A percentile compares a stretch with the other conserved stretches of the same genome.
phyloP scores from a whole-genome alignment of 2,888 invertebrate species.

The Leptinotarsa rubiginosa region DNA sequence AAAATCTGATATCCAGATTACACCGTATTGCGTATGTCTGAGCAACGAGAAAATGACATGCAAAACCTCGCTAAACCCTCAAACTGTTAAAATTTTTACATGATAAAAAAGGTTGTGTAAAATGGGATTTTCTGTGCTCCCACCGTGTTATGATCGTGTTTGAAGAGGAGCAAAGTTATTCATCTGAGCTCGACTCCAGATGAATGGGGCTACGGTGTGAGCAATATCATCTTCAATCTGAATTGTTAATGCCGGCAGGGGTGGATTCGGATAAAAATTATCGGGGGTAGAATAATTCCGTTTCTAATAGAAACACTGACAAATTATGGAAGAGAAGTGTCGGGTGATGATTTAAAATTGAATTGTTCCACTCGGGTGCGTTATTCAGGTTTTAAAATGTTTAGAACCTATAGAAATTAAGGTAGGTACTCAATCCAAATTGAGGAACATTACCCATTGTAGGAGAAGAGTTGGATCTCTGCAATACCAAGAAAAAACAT shows the following conservation, averaged over 20 bases:
- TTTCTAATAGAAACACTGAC: conserved; percentile 14
- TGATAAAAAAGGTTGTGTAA: conserved; percentile 62
- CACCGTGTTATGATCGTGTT: conserved; percentile 61
- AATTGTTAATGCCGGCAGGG: conserved; percentile 63
- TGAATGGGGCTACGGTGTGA: conserved; percentile 33
- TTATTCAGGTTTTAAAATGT: too few relatives aligned
- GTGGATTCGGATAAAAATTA: conserved; percentile 52
- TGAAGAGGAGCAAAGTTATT: conserved; percentile 60
- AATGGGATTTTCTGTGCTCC: conserved; percentile 54
- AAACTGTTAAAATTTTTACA: conserved; percentile 63
- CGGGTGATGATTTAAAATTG: not conserved
- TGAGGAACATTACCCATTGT: too few relatives aligned
- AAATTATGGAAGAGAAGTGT: not conserved
- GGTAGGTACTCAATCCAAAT: too few relatives aligned
- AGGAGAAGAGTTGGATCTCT: too few relatives aligned
- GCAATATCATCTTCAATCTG: conserved; percentile 59
- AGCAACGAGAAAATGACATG: conserved; percentile 47
- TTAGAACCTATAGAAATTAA: too few relatives aligned
- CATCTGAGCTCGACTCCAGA: conserved; percentile 51
- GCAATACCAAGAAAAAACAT: too few relatives aligned
- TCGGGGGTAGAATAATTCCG: conserved; percentile 36
- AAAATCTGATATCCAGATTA: conserved; percentile 25
- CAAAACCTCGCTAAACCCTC: conserved; percentile 49
- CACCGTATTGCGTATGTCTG: conserved; percentile 8
- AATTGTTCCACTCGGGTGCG: not conserved